A percentile compares a stretch with the other conserved stretches of the same genome.
Evolutionary conservation across 1,140 invertebrate species (phyloP).

Genomic region (Steinernema khuongi): DNA sequence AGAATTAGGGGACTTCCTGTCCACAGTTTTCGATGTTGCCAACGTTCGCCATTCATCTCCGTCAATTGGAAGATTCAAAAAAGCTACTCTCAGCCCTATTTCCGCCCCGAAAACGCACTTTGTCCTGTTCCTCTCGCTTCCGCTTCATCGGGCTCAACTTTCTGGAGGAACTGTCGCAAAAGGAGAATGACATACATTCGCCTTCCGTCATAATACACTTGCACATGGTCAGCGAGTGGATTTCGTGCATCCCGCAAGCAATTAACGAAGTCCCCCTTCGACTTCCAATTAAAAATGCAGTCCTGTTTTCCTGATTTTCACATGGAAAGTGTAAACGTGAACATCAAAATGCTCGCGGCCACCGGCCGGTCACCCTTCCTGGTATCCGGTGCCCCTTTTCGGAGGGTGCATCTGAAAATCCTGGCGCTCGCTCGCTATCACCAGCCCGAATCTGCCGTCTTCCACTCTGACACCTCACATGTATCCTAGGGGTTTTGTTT

Average conservation of each 20-base stretch:
- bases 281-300: background rate
- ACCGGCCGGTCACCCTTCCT: background rate
- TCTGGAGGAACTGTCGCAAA: background rate
- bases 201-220: background rate
- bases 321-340: conserved; percentile 5
- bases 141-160: background rate
- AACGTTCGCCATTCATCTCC: no score
- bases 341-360: background rate
- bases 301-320: background rate
- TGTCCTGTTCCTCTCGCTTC: background rate
- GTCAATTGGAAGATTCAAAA: background rate
- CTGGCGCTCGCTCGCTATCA: background rate
- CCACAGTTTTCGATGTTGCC: no score
- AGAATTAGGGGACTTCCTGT: no score
- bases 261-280: background rate
- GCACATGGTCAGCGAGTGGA: background rate
- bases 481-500: background rate
- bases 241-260: background rate
- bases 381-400: background rate
- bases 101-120: background rate
- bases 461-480: background rate
- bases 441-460: background rate
- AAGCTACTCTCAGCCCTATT: background rate
- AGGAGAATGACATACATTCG: background rate
- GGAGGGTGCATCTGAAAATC: background rate